phyloP scores from a whole-genome alignment of 2,113 vertebrate species.

The Scatophagus argus region DNA sequence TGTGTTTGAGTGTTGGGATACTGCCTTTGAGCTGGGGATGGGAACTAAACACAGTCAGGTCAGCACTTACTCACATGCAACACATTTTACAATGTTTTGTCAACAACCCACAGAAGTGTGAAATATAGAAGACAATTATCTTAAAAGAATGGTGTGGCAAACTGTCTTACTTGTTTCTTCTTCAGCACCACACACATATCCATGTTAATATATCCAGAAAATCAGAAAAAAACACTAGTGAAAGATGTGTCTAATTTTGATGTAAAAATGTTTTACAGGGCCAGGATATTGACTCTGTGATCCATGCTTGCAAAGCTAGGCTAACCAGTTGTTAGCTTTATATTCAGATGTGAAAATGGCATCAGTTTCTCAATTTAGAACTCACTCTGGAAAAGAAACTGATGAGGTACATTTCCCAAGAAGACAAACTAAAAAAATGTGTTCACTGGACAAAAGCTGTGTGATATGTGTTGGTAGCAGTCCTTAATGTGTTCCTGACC shows the following conservation, averaged over 20 bases:
- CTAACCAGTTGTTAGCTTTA: not conserved
- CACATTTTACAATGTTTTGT: conserved; percentile 2
- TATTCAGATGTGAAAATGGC: not conserved
- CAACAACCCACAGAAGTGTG: not conserved
- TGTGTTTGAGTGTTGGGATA: conserved; percentile 45
- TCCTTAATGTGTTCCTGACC: conserved; percentile 27
- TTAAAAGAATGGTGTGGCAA: not conserved
- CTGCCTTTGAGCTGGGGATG: conserved; percentile 1
- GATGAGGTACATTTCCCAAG: not conserved
- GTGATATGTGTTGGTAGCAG: conserved; percentile 40
- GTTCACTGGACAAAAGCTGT: conserved; percentile 60
- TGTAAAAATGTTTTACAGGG: too few relatives aligned
- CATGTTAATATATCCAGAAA: not conserved
- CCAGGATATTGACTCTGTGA: not conserved
- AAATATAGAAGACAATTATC: not conserved
- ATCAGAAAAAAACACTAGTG: too few relatives aligned
- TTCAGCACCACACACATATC: not conserved
- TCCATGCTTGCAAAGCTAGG: not conserved
- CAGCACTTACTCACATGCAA: conserved; percentile 44
- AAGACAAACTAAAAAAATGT: conserved; percentile 26
- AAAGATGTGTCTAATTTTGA: too few relatives aligned
- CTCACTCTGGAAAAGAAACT: not conserved
- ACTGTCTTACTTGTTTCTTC: not conserved
- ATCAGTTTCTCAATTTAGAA: conserved; percentile 12
- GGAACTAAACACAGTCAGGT: conserved; percentile 15